A percentile compares a stretch with the other conserved stretches of the same genome.
These are phyloP conservation scores for Drepanosiphum platanoidis DNA, from an alignment of 2,888 invertebrate genomes.

Conservation along the genomic window DNA sequence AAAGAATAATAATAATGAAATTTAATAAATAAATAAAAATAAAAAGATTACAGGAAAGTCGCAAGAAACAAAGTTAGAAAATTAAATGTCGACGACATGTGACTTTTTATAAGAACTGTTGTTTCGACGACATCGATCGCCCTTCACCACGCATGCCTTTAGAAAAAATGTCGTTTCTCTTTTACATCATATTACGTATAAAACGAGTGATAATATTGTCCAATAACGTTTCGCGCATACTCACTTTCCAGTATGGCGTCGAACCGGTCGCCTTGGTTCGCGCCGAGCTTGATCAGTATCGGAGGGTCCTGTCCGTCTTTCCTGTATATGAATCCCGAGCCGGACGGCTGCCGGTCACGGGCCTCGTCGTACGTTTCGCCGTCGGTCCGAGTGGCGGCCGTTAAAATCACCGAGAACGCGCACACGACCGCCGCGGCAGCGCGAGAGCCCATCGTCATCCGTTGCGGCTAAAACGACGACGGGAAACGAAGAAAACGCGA, in stretches of 20 bases:
- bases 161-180: too few relatives aligned
- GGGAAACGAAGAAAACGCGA: too few relatives aligned
- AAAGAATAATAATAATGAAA: too few relatives aligned
- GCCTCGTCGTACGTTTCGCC: neutral
- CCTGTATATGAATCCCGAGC: slow-evolving; percentile 65
- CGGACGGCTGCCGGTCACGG: slow-evolving; percentile 63
- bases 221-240: neutral
- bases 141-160: too few relatives aligned
- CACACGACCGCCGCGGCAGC: neutral
- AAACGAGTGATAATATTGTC: too few relatives aligned
- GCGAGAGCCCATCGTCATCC: neutral
- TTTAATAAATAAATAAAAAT: too few relatives aligned
- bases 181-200: neutral
- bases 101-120: too few relatives aligned
- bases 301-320: slow-evolving; percentile 65
- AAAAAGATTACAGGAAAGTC: too few relatives aligned
- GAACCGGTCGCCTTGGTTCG: slow-evolving; percentile 63
- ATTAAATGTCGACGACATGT: too few relatives aligned
- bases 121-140: too few relatives aligned
- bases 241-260: slow-evolving; percentile 62
- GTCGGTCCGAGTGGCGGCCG: neutral
- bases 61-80: too few relatives aligned
- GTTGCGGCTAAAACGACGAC: too few relatives aligned
- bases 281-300: slow-evolving; percentile 64
- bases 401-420: neutral